Percentiles rank a stretch among this genome's conserved stretches.
Evolutionary conservation across 2,797 vertebrate species (phyloP).

Genomic region (Lycodopsis pacificus): DNA sequence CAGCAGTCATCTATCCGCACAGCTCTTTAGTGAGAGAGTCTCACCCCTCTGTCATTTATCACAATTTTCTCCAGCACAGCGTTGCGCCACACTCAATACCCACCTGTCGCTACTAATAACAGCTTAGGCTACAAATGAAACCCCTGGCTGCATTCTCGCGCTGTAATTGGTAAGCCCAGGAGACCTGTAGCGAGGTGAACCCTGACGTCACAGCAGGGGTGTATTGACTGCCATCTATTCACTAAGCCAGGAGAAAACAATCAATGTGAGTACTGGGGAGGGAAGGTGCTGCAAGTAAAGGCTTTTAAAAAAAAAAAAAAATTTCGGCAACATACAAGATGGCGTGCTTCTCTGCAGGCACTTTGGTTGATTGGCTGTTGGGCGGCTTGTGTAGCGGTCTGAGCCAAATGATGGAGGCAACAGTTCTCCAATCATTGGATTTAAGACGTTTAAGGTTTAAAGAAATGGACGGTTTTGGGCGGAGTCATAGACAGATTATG

Average conservation of each 20-base stretch:
- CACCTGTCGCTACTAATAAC: constrained; percentile 80
- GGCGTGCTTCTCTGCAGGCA: constrained; percentile 11
- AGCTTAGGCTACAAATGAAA: constrained; percentile 63
- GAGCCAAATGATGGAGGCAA: constrained; percentile 27
- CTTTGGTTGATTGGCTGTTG: constrained; percentile 31
- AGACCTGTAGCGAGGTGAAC: constrained; percentile 58
- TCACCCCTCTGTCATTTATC: constrained; percentile 75
- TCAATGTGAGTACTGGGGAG: constrained; percentile 66
- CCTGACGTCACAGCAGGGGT: constrained; percentile 66
- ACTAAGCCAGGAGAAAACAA: constrained; percentile 67
- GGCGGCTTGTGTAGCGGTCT: constrained; percentile 22
- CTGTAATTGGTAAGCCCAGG: constrained; percentile 71
- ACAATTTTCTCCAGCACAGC: constrained; percentile 71
- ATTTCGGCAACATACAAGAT: constrained; percentile 28
- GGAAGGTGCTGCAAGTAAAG: constrained; percentile 51
- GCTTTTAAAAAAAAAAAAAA: too few species aligned
- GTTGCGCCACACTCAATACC: constrained; percentile 72
- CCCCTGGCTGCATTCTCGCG: constrained; percentile 66
- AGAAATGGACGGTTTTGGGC: constrained; percentile 3
- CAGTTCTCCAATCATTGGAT: constrained; percentile 5
- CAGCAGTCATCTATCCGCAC: constrained; percentile 50
- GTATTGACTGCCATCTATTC: constrained; percentile 71
- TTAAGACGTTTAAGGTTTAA: constrained; percentile 7
- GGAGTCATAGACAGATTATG: neutral
- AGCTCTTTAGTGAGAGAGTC: constrained; percentile 47